phyloP scores from a whole-genome alignment of 2,888 invertebrate species.

The Rhingia campestris region DNA sequence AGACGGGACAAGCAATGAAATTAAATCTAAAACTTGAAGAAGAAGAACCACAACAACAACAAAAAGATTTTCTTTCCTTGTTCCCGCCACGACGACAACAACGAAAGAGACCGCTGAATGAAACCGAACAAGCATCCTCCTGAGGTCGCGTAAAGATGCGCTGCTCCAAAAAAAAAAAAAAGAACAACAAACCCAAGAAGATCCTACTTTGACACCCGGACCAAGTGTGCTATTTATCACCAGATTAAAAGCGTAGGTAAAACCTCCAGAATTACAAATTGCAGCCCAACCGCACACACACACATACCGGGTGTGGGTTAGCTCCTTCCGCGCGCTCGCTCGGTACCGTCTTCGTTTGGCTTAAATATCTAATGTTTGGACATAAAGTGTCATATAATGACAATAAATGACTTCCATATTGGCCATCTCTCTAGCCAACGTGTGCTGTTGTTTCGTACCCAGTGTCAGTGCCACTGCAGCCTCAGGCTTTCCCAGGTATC shows the following conservation, averaged over 20 bases:
- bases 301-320: constrained; percentile 16
- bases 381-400: constrained; percentile 76
- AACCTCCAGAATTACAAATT: constrained; percentile 70
- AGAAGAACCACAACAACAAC: constrained; percentile 22
- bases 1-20: constrained; percentile 52
- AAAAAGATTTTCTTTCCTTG: constrained; percentile 41
- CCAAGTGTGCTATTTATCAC: constrained; percentile 75
- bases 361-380: constrained; percentile 75
- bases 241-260: constrained; percentile 74
- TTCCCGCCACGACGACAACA: constrained; percentile 23
- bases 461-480: constrained; percentile 36
- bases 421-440: constrained; percentile 62
- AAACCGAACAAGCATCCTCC: constrained; percentile 20
- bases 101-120: constrained; percentile 48
- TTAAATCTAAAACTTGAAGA: constrained; percentile 59
- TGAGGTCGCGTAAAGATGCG: constrained; percentile 48
- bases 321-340: constrained; percentile 7
- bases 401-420: constrained; percentile 75
- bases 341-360: constrained; percentile 50
- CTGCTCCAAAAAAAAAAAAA: constrained; percentile 52
- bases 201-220: constrained; percentile 73
- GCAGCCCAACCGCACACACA: constrained; percentile 57
- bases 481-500: constrained; percentile 11
- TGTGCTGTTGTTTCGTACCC: constrained; percentile 18
- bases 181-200: constrained; percentile 54